Percentiles rank a stretch among this genome's conserved stretches.
phyloP scores from a whole-genome alignment of 2,113 vertebrate genomes.

The Gymnogyps californianus region DNA sequence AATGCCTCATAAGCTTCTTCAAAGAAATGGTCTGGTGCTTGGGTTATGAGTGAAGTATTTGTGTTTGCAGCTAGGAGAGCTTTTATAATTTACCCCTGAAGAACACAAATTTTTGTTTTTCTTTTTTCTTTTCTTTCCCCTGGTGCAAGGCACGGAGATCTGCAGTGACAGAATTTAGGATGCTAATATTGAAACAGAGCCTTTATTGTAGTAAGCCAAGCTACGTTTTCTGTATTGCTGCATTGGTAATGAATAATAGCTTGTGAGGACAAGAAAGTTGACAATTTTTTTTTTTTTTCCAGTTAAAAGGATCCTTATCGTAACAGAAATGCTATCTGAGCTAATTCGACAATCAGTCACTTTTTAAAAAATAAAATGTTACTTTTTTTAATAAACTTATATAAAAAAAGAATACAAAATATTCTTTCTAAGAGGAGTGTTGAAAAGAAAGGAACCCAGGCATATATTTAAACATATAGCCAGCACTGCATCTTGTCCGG shows the following conservation, averaged over 20 bases:
- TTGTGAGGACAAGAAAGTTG: background rate
- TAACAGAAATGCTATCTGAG: background rate
- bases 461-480: background rate
- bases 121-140: background rate
- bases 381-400: background rate
- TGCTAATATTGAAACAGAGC: conserved; percentile 17
- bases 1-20: conserved; percentile 70
- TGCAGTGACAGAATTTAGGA: conserved; percentile 13
- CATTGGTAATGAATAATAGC: background rate
- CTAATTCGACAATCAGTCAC: conserved; percentile 47
- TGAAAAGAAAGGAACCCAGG: background rate
- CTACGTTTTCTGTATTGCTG: background rate
- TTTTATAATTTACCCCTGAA: conserved; percentile 21
- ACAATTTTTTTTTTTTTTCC: background rate
- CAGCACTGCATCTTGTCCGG: background rate
- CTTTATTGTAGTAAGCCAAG: conserved; percentile 3
- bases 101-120: background rate
- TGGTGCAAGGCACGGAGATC: background rate
- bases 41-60: conserved; percentile 56
- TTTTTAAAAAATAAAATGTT: background rate
- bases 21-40: conserved; percentile 65
- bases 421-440: background rate
- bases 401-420: background rate
- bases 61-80: conserved; percentile 38
- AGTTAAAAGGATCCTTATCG: background rate